phyloP scores from a whole-genome alignment of 2,888 invertebrate genomes.

The Cylloceria caligata region DNA sequence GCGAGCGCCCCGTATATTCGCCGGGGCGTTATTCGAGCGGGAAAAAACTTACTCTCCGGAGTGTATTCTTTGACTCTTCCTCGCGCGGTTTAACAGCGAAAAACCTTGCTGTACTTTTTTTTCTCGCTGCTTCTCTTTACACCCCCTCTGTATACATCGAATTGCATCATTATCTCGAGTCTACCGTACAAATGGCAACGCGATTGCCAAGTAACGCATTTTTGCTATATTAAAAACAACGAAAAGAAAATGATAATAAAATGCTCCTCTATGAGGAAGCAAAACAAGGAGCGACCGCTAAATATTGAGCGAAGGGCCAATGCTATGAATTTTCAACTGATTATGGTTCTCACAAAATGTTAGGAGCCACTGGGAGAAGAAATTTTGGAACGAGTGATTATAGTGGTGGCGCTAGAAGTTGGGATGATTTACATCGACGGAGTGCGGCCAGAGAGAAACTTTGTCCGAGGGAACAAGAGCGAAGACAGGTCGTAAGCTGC shows the following conservation, averaged over 20 bases:
- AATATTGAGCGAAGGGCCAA: conserved; percentile 41
- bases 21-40: conserved; percentile 27
- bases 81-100: conserved; percentile 5
- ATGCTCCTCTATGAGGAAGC: conserved; percentile 6
- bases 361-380: conserved; percentile 47
- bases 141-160: not conserved
- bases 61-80: conserved; percentile 6
- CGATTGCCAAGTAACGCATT: conserved; percentile 3
- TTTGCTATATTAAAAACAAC: not conserved
- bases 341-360: conserved; percentile 47
- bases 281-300: conserved; percentile 21
- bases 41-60: conserved; percentile 17
- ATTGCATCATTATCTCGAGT: not conserved
- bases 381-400: conserved; percentile 79
- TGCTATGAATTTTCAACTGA: conserved; percentile 54
- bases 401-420: conserved; percentile 83
- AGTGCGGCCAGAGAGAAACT: conserved; percentile 44
- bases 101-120: conserved; percentile 7
- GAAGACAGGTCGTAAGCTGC: conserved; percentile 54
- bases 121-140: not conserved
- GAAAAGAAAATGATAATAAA: not conserved
- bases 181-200: not conserved
- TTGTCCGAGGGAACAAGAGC: conserved; percentile 31
- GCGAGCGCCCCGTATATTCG: conserved; percentile 3
- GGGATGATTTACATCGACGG: conserved; percentile 83